Conservation (phyloP, 2,888 invertebrate genomes). For the Tipula vernalis region DNA sequence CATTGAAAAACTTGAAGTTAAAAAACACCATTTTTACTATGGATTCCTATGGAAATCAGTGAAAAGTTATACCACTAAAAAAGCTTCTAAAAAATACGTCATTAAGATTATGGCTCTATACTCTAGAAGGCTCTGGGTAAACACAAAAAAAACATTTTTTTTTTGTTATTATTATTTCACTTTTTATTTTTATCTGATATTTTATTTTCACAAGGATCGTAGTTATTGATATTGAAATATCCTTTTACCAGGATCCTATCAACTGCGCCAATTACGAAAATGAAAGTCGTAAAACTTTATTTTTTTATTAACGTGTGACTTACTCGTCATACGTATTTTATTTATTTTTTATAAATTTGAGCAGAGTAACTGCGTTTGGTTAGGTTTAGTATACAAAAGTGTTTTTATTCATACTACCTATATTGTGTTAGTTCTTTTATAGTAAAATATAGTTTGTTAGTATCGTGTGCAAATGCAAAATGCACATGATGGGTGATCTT, state of each 20-base stretch:
- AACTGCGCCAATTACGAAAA: background rate
- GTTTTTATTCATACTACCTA: background rate
- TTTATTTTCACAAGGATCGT: background rate
- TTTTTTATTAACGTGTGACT: background rate
- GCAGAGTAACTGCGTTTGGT: background rate
- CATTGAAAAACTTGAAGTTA: no score
- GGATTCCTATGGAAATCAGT: no score
- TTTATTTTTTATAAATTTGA: background rate
- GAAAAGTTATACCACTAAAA: no score
- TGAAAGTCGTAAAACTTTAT: background rate
- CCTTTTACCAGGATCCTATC: background rate
- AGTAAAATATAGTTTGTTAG: no score
- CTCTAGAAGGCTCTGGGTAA: no score
- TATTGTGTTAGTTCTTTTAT: no score
- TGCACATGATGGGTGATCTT: no score
- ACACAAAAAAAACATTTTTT: no score
- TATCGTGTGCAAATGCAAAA: no score
- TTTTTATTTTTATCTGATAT: background rate
- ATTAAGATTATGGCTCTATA: no score
- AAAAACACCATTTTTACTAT: no score
- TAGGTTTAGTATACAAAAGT: background rate
- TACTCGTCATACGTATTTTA: background rate
- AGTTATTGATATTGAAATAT: background rate
- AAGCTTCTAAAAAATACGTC: no score
- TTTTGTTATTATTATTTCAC: background rate